These are phyloP conservation scores for Hypolimnas misippus DNA, from an alignment of 2,888 invertebrate genomes.

Conservation along the genomic window DNA sequence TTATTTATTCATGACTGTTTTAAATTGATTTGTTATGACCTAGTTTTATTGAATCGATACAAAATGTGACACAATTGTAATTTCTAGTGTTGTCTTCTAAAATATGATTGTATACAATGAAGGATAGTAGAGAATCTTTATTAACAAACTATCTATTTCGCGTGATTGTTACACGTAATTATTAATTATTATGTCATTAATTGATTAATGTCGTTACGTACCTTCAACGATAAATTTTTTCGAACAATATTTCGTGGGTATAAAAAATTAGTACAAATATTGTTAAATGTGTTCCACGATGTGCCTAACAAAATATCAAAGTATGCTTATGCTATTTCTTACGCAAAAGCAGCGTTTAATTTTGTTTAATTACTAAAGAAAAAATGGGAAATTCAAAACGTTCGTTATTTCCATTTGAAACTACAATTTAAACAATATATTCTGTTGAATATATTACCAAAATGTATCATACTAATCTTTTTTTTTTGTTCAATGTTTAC, in stretches of 20 bases:
- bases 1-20: slow-evolving; percentile 13
- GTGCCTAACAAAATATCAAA: slow-evolving; percentile 24
- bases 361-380: neutral
- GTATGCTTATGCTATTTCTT: slow-evolving; percentile 2
- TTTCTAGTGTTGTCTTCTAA: neutral
- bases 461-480: too few relatives aligned
- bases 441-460: too few relatives aligned
- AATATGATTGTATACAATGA: neutral
- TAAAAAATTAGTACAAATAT: slow-evolving; percentile 24
- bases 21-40: slow-evolving; percentile 3
- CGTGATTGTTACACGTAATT: neutral
- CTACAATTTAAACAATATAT: neutral
- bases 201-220: neutral
- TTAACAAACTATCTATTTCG: neutral
- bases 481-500: neutral
- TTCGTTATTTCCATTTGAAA: neutral
- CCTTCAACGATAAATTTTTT: neutral
- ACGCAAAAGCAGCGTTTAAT: neutral
- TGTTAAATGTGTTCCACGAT: slow-evolving; percentile 31
- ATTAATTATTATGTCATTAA: neutral
- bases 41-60: slow-evolving; percentile 2
- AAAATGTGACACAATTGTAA: neutral
- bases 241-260: slow-evolving; percentile 7
- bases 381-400: neutral
- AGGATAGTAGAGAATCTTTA: neutral